phyloP scores from a whole-genome alignment of 2,797 vertebrate species.

The Sphenopsis melanotis region DNA sequence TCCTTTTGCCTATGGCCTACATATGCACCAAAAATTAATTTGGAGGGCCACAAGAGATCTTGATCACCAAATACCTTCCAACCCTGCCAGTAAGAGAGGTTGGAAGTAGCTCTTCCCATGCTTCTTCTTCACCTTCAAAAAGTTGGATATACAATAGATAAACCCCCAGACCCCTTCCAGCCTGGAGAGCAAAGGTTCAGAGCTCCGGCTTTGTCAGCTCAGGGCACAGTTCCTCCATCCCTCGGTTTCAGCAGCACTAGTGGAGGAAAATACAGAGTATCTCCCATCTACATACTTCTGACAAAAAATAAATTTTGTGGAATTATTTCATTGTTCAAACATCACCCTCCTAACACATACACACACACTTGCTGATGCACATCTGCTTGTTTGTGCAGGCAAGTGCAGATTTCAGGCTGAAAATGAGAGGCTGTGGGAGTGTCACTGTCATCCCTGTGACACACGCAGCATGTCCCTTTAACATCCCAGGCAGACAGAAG shows the following conservation, averaged over 20 bases:
- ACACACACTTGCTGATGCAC: neutral
- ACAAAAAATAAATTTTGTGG: neutral
- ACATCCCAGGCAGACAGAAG: neutral
- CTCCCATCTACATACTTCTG: neutral
- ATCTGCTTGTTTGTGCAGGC: neutral
- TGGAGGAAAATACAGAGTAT: neutral
- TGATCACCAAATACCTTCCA: neutral
- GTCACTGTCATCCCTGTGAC: neutral
- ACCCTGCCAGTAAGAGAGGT: neutral
- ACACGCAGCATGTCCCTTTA: neutral
- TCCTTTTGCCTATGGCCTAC: neutral
- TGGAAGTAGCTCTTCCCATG: neutral
- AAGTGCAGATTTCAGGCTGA: neutral
- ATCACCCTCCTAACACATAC: neutral
- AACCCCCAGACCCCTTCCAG: neutral
- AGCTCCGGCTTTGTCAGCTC: neutral
- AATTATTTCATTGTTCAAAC: neutral
- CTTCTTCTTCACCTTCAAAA: neutral
- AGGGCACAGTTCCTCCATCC: neutral
- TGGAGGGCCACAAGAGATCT: neutral
- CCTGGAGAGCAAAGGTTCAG: neutral
- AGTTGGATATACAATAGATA: neutral
- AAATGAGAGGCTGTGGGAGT: neutral
- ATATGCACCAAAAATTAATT: neutral
- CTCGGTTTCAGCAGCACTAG: neutral